A percentile compares a stretch with the other conserved stretches of the same genome.
phyloP scores from a whole-genome alignment of 2,797 vertebrate species.

The Lerista edwardsae region DNA sequence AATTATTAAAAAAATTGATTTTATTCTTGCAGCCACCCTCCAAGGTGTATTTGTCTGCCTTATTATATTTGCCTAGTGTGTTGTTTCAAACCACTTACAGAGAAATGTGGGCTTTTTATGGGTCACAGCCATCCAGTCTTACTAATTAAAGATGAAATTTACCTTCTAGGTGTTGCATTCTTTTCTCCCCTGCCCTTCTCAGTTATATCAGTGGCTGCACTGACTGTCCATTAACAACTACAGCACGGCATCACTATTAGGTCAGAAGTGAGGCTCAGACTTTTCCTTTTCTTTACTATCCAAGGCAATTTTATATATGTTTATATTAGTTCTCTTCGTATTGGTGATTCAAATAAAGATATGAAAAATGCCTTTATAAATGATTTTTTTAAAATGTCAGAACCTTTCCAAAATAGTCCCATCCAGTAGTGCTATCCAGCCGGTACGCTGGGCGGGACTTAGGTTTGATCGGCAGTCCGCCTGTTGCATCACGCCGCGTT shows the following conservation, averaged over 20 bases:
- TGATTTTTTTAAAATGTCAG: no score
- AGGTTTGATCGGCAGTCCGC: no score
- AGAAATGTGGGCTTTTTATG: slow-evolving; percentile 68
- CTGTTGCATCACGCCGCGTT: no score
- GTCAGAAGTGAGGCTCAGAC: slow-evolving; percentile 28
- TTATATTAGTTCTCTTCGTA: background rate
- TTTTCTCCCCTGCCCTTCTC: slow-evolving; percentile 43
- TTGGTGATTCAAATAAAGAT: background rate
- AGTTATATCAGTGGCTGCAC: slow-evolving; percentile 34
- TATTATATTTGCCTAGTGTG: slow-evolving; percentile 74
- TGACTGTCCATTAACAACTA: slow-evolving; percentile 17
- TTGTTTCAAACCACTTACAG: slow-evolving; percentile 72
- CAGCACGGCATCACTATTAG: background rate
- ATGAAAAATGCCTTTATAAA: slow-evolving; percentile 11
- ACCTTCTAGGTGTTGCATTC: slow-evolving; percentile 47
- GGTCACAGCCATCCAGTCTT: slow-evolving; percentile 58
- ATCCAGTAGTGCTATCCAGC: no score
- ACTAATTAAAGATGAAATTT: slow-evolving; percentile 76
- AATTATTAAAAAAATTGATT: slow-evolving; percentile 86
- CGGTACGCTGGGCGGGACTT: no score
- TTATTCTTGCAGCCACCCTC: slow-evolving; percentile 75
- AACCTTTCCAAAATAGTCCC: background rate
- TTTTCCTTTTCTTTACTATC: slow-evolving; percentile 58
- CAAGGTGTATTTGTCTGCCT: slow-evolving; percentile 79
- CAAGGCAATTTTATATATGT: background rate